These are phyloP conservation scores for Neoniphon sammara DNA, from an alignment of 2,797 vertebrate species.

Conservation along the genomic window DNA sequence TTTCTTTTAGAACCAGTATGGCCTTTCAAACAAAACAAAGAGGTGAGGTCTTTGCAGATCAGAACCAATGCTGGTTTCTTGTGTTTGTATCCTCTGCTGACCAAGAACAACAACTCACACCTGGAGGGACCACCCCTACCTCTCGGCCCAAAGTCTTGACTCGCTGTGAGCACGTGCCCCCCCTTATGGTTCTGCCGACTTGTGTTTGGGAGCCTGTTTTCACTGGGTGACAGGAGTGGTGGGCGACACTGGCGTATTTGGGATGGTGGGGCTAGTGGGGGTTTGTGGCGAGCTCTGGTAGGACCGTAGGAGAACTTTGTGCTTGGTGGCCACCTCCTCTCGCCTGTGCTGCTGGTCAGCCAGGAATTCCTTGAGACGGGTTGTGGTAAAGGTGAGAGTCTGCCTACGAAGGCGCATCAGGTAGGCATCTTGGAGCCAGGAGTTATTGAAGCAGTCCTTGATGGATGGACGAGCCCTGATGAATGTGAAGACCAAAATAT, in stretches of 20 bases:
- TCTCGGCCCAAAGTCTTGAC: constrained; percentile 28
- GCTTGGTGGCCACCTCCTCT: constrained; percentile 87
- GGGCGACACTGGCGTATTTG: constrained; percentile 71
- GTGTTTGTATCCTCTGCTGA: constrained; percentile 16
- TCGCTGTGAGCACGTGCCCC: constrained; percentile 23
- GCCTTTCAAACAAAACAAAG: constrained; percentile 31
- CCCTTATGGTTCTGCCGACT: constrained; percentile 48
- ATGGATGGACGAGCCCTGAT: constrained; percentile 93
- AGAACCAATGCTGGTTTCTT: constrained; percentile 62
- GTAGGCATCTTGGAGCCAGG: constrained; percentile 98
- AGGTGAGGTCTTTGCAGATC: constrained; percentile 43
- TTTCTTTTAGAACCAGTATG: constrained; percentile 30
- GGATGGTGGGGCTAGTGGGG: constrained; percentile 81
- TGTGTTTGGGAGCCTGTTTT: constrained; percentile 64
- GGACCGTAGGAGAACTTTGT: constrained; percentile 98
- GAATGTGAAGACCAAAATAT: not conserved
- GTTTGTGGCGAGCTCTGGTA: constrained; percentile 88
- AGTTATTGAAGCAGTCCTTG: constrained; percentile 94
- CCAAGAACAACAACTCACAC: constrained; percentile 42
- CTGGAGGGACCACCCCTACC: constrained; percentile 25
- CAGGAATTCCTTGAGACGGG: constrained; percentile 95
- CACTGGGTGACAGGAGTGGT: constrained; percentile 81
- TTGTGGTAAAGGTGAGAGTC: constrained; percentile 97
- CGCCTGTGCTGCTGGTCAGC: constrained; percentile 91
- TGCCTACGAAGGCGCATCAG: constrained; percentile 97